Evolutionary conservation across 2,888 invertebrate species (phyloP), one percentile per base, ranked within the genome.

Genomic region (Galeopsomyia nigrocyanea): DNA sequence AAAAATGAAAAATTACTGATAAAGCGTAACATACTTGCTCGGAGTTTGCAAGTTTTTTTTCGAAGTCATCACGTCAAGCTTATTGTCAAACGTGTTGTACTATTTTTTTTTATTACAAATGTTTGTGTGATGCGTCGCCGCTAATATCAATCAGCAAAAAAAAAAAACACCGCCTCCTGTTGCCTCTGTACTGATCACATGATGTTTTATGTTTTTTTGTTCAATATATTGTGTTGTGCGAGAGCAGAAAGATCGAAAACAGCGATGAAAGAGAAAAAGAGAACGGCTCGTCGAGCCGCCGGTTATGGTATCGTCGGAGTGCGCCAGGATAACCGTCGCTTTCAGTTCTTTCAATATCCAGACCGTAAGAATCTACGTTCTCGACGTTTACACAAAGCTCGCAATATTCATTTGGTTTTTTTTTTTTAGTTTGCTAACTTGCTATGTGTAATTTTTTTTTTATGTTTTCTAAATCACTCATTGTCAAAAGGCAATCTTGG

Each of bases 281-380:
- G 85, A 82, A 81, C 83, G 80, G 79, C 78, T 77, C 87, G 87
- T 78, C 81, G 84, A 83, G 84, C 85, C 79, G 84, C 84, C 81
- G 86, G 86, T 83, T 86, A 86, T 81, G 84, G 85, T 81, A 84
- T 87, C 82, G 87, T 87, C 80, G 83, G 87, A 80, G 82, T 86
- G 75, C 87, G 87, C 79, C 84, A 86, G 78, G 84, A 83, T 79
- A 86, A 87, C 80, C 84, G 82, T 74, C 85, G 83, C 79, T 85
- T 86, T 86, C 83, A 83, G 81, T 86, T 86, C 84, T 82, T 83
- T 83, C 84, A 86, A 75, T 84, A 86, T 78, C 83, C 83, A 81
- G 81, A 83, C 82, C 82, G 86, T 86, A 86, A 86, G 86, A 81
- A 79, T 22, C 49, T 46, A 71, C 51, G 31, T 71, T 46, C 39